These are phyloP conservation scores for Rhodophaea formosa DNA, from an alignment of 2,888 invertebrate genomes.

Conservation along the genomic window DNA sequence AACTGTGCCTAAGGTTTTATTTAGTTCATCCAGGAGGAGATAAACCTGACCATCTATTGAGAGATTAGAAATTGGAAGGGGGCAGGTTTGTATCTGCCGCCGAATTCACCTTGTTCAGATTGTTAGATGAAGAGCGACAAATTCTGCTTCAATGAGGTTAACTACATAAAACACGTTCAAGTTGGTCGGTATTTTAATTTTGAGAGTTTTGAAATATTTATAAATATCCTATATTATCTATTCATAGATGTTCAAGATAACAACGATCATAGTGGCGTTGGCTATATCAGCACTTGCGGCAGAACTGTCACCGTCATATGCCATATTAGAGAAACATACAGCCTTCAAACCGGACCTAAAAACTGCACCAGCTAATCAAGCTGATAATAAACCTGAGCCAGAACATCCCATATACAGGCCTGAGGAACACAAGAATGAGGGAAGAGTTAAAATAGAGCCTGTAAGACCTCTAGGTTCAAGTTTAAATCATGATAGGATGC, in stretches of 20 bases:
- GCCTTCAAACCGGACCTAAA: constrained; percentile 48
- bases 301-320: constrained; percentile 52
- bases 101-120: too few species aligned
- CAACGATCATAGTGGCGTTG: constrained; percentile 39
- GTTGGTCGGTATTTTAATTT: too few species aligned
- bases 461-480: constrained; percentile 53
- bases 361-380: constrained; percentile 44
- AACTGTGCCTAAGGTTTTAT: too few species aligned
- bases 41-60: too few species aligned
- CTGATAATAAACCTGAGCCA: constrained; percentile 38
- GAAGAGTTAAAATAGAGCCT: constrained; percentile 57
- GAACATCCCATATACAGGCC: constrained; percentile 60
- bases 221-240: background rate
- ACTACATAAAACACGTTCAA: too few species aligned
- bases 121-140: too few species aligned
- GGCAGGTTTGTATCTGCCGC: too few species aligned
- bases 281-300: constrained; percentile 45
- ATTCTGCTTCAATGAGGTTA: too few species aligned
- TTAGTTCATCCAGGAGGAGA: too few species aligned
- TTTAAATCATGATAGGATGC: constrained; percentile 63
- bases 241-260: constrained; percentile 60
- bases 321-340: constrained; percentile 47
- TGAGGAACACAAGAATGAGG: constrained; percentile 48
- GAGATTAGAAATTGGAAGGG: too few species aligned
- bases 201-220: background rate